Conservation (phyloP, 2,113 vertebrate species). For the Ammodytes dubius region DNA sequence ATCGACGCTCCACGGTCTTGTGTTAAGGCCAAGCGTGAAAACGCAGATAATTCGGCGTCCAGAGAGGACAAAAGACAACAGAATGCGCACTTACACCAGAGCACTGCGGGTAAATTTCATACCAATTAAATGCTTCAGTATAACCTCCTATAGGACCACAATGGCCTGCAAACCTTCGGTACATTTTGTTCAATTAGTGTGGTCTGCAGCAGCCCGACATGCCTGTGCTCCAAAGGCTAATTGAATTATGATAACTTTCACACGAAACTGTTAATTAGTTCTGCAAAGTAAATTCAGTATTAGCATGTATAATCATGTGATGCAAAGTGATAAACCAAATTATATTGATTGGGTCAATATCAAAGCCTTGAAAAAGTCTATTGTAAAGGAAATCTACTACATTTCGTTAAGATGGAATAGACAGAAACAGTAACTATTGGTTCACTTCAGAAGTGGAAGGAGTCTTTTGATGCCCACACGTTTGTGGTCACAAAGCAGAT, state of each 20-base stretch:
- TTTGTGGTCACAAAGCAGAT: conserved; percentile 61
- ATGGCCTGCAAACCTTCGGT: conserved; percentile 64
- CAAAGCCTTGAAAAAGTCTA: not conserved
- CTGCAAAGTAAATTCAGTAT: not conserved
- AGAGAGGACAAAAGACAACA: conserved; percentile 76
- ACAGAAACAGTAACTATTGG: not conserved
- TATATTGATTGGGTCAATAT: not conserved
- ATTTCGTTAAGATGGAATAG: conserved; percentile 7
- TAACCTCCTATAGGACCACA: conserved; percentile 32
- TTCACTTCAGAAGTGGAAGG: conserved; percentile 4
- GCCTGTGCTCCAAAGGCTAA: not conserved
- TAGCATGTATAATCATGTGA: not conserved
- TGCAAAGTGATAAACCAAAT: not conserved
- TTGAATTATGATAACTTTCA: not conserved
- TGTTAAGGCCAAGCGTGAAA: conserved; percentile 83
- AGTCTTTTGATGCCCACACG: conserved; percentile 55
- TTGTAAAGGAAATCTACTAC: not conserved
- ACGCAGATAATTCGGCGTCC: conserved; percentile 67
- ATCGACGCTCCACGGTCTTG: conserved; percentile 68
- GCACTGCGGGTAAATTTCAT: conserved; percentile 78
- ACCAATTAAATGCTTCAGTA: conserved; percentile 78
- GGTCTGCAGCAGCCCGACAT: conserved; percentile 26
- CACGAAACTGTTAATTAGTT: conserved; percentile 8
- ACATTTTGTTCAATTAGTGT: conserved; percentile 74
- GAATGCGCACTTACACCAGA: conserved; percentile 49